A percentile compares a stretch with the other conserved stretches of the same genome.
Evolutionary conservation across 2,797 vertebrate genomes (phyloP).

Genomic region (Lindbergichthys nudifrons): DNA sequence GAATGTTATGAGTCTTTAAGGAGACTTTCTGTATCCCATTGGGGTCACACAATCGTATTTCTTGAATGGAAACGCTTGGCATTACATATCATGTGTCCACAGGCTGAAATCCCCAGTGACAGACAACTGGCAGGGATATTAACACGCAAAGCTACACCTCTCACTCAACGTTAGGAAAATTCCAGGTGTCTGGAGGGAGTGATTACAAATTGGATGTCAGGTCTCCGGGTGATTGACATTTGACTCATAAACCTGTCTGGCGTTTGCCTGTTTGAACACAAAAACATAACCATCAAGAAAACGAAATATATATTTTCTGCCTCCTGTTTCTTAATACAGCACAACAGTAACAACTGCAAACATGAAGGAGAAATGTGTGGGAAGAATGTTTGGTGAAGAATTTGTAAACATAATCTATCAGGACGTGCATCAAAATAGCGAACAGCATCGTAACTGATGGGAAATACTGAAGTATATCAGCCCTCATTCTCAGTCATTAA

Average conservation of each 20-base stretch:
- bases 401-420: constrained; percentile 16
- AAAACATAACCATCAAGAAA: constrained; percentile 27
- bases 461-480: constrained; percentile 23
- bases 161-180: constrained; percentile 66
- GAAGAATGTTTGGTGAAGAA: not conserved
- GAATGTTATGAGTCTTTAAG: constrained; percentile 53
- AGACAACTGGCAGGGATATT: constrained; percentile 56
- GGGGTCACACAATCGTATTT: constrained; percentile 50
- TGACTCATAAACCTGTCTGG: constrained; percentile 45
- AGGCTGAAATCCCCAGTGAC: constrained; percentile 44
- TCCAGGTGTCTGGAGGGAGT: constrained; percentile 64
- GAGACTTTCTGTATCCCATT: constrained; percentile 35
- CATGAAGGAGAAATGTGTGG: not conserved
- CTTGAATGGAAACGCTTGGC: constrained; percentile 25
- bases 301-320: not conserved
- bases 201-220: constrained; percentile 73
- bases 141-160: constrained; percentile 53
- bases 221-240: constrained; percentile 69
- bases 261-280: constrained; percentile 40
- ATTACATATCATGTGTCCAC: constrained; percentile 34
- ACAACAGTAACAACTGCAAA: constrained; percentile 18
- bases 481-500: constrained; percentile 33
- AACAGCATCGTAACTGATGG: constrained; percentile 15
- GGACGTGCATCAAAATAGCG: not conserved
- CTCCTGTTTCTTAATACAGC: constrained; percentile 14